Percentiles rank a stretch among this genome's conserved stretches.
These are phyloP conservation scores for Platygyra sinensis DNA, from an alignment of 64 coral and sea anemone species.

Conservation along the genomic window DNA sequence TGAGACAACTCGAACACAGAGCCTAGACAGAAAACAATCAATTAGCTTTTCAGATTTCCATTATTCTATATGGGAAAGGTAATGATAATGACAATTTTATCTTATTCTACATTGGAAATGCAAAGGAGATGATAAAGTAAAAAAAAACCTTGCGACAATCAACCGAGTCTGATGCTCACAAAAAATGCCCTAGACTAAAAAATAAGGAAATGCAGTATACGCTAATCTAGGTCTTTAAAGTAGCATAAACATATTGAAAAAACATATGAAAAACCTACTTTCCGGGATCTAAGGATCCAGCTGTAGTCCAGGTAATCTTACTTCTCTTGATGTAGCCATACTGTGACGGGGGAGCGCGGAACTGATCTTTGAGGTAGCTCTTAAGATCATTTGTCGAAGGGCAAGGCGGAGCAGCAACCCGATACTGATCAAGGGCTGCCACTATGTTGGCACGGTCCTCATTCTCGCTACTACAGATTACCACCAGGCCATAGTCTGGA, in stretches of 20 bases:
- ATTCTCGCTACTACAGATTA: slow-evolving; percentile 88
- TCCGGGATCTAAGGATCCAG: slow-evolving; percentile 68
- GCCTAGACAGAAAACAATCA: slow-evolving; percentile 28
- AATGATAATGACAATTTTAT: too few species aligned
- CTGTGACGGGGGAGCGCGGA: slow-evolving; percentile 20
- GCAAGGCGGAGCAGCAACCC: slow-evolving; percentile 57
- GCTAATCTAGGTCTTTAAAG: too few species aligned
- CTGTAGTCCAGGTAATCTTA: slow-evolving; percentile 71
- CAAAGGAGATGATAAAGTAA: too few species aligned
- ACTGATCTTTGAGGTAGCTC: slow-evolving; percentile 67
- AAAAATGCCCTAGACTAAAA: too few species aligned
- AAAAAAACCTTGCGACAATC: too few species aligned
- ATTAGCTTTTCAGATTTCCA: slow-evolving; percentile 33
- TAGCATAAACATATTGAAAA: too few species aligned
- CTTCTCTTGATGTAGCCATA: slow-evolving; percentile 57
- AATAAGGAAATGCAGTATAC: too few species aligned
- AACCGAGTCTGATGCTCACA: too few species aligned
- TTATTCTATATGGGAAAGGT: background rate
- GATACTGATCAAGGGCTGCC: slow-evolving; percentile 81
- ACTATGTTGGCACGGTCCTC: slow-evolving; percentile 84
- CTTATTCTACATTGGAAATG: too few species aligned
- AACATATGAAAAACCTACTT: slow-evolving; percentile 47
- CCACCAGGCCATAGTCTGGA: slow-evolving; percentile 74
- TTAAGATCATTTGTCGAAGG: slow-evolving; percentile 27
- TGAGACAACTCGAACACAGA: slow-evolving; percentile 71